Conservation (phyloP, 2,797 vertebrate species). For the Tragelaphus oryx region DNA sequence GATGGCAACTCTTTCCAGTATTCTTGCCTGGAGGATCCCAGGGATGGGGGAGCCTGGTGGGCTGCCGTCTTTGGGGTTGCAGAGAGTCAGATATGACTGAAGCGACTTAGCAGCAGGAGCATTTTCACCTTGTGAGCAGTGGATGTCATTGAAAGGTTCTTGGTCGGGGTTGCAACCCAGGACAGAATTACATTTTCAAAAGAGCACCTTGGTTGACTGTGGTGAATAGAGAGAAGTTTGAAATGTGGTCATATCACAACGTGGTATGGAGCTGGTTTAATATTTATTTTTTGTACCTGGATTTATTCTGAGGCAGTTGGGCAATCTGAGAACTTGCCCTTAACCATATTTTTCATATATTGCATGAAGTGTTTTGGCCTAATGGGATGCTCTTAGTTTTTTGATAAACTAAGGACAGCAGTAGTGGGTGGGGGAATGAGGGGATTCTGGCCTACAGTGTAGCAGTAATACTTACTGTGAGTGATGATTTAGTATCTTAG, state of each 20-base stretch:
- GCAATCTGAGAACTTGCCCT: neutral
- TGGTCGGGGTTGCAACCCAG: no score
- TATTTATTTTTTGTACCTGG: conserved; percentile 19
- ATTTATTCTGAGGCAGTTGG: neutral
- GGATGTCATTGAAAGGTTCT: neutral
- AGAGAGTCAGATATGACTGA: no score
- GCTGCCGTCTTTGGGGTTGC: no score
- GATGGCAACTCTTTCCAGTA: no score
- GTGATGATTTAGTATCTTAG: conserved; percentile 22
- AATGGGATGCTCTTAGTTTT: neutral
- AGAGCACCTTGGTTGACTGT: neutral
- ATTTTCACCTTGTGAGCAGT: conserved; percentile 4
- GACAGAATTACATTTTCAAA: neutral
- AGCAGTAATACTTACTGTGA: neutral
- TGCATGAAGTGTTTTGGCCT: conserved; percentile 10
- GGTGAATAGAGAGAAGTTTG: neutral
- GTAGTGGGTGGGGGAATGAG: neutral
- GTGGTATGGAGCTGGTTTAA: neutral
- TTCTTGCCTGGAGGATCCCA: no score
- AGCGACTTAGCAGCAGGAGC: no score
- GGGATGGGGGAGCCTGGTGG: no score
- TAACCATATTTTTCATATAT: neutral
- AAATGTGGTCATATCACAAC: neutral
- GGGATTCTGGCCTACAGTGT: neutral
- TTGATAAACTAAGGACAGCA: conserved; percentile 8